Evolutionary conservation across 1,140 invertebrate species (phyloP).

Genomic region (Rhagoletis pomonella): DNA sequence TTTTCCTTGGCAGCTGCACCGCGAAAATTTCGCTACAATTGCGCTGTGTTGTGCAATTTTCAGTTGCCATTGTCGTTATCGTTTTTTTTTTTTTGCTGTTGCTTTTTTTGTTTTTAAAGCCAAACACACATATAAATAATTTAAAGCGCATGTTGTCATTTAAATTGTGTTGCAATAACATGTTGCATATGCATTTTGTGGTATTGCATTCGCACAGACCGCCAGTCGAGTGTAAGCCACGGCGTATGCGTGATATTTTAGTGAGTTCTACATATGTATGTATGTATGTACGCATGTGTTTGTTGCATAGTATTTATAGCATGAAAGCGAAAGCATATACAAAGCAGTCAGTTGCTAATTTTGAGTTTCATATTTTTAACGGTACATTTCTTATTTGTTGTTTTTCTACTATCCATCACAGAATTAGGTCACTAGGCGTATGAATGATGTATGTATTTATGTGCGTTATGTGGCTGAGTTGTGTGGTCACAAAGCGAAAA

Average conservation of each 20-base stretch:
- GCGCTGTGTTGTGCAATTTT: background rate
- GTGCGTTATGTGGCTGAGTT: background rate
- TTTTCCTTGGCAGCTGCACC: slow-evolving; percentile 23
- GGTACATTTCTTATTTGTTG: too few species aligned
- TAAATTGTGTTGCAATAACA: slow-evolving; percentile 16
- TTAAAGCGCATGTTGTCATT: slow-evolving; percentile 29
- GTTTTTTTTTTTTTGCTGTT: background rate
- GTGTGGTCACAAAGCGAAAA: slow-evolving; percentile 15
- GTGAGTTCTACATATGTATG: background rate
- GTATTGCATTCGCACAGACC: background rate
- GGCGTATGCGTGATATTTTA: slow-evolving; percentile 25
- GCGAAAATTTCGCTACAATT: slow-evolving; percentile 42
- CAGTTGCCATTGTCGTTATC: background rate
- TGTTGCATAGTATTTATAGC: background rate
- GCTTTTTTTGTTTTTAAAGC: background rate
- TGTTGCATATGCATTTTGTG: background rate
- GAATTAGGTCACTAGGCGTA: slow-evolving; percentile 19
- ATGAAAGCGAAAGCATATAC: slow-evolving; percentile 3
- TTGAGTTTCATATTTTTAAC: background rate
- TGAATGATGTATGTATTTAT: slow-evolving; percentile 37
- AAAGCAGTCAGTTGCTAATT: background rate
- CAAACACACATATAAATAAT: slow-evolving; percentile 35
- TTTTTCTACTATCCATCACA: too few species aligned
- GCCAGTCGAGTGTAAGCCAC: background rate
- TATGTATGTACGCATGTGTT: background rate